A percentile compares a stretch with the other conserved stretches of the same genome.
These are phyloP conservation scores for rat (Rattus norvegicus) DNA, from an alignment of 2,113 vertebrate genomes.

Conservation along the genomic window DNA sequence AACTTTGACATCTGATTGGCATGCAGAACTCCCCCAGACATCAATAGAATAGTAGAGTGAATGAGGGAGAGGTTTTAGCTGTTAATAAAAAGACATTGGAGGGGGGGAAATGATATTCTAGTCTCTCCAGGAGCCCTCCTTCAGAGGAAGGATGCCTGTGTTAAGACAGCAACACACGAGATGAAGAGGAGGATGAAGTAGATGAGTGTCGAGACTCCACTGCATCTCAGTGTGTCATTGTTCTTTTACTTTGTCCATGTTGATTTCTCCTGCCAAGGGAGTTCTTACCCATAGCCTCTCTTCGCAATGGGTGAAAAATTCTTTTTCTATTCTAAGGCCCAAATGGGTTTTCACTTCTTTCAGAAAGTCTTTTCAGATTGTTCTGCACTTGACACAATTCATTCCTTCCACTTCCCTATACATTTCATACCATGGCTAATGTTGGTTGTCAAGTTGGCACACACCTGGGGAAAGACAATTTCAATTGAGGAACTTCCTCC, in stretches of 20 bases:
- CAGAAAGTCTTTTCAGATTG: conserved; percentile 22
- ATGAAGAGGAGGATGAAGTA: background rate
- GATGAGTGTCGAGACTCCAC: background rate
- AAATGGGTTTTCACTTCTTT: background rate
- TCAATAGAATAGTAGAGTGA: conserved; percentile 20
- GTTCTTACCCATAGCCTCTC: background rate
- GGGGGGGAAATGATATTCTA: conserved; percentile 6
- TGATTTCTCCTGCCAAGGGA: background rate
- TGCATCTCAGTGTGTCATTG: rapidly evolving
- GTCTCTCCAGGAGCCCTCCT: background rate
- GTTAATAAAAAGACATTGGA: conserved; percentile 37
- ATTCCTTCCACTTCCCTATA: background rate
- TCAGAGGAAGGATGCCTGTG: background rate
- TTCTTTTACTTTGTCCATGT: background rate
- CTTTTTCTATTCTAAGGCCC: conserved; percentile 7
- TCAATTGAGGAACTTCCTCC: background rate
- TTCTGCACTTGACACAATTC: background rate
- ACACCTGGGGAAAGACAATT: background rate
- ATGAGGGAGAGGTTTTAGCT: conserved; percentile 48
- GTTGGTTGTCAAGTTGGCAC: background rate
- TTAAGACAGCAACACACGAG: background rate
- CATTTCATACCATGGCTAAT: background rate
- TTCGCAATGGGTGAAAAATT: background rate
- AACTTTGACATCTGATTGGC: conserved; percentile 56
- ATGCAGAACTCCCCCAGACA: background rate